Conservation (phyloP, 2,797 vertebrate genomes). For the Scarus forsteni region DNA sequence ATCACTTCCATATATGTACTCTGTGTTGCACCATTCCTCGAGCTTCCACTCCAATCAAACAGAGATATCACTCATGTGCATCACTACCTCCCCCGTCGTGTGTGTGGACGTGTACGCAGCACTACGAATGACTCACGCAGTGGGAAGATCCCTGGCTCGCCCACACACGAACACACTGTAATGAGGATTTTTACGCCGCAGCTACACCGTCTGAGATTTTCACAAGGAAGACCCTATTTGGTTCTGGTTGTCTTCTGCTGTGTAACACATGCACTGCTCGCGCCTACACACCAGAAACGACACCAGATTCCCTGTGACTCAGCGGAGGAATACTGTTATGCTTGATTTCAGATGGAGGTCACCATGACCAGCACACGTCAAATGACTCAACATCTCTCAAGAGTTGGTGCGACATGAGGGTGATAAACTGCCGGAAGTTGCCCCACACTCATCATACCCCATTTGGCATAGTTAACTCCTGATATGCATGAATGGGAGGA, state of each 20-base stretch:
- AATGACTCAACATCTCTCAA: constrained; percentile 29
- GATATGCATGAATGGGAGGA: too few species aligned
- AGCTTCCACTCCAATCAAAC: constrained; percentile 41
- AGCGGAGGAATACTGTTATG: constrained; percentile 6
- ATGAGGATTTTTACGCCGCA: constrained; percentile 32
- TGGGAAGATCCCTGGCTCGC: constrained; percentile 73
- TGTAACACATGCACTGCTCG: constrained; percentile 1
- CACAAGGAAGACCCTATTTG: constrained; percentile 67
- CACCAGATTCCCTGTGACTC: constrained; percentile 53
- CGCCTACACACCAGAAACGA: constrained; percentile 33
- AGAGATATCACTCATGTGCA: constrained; percentile 58
- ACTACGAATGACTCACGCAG: constrained; percentile 79
- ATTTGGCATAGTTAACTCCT: constrained; percentile 12
- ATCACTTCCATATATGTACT: constrained; percentile 62
- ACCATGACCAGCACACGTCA: constrained; percentile 15
- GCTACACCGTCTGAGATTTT: constrained; percentile 22
- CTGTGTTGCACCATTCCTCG: constrained; percentile 51
- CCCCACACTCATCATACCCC: not conserved
- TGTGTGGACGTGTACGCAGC: constrained; percentile 72
- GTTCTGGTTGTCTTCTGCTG: constrained; percentile 23
- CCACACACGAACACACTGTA: constrained; percentile 59
- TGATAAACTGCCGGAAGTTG: constrained; percentile 24
- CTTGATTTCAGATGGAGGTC: constrained; percentile 5
- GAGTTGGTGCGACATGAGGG: constrained; percentile 20
- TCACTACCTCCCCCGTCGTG: constrained; percentile 78